Evolutionary conservation across 2,113 vertebrate species (phyloP), one percentile per base, ranked within the genome.

Genomic region (Poeciliopsis retropinna): DNA sequence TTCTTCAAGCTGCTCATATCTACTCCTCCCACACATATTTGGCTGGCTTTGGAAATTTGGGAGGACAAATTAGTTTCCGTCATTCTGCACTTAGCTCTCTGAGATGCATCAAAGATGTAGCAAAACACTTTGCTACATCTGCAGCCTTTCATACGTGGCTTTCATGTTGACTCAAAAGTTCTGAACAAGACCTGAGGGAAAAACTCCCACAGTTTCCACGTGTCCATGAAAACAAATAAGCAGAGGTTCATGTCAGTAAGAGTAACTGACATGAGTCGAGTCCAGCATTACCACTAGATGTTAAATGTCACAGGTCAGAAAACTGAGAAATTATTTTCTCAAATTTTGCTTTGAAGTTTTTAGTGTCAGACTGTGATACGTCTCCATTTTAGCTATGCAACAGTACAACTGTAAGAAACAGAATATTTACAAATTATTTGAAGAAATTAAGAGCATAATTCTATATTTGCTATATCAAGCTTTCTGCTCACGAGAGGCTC

Each of bases 281-380:
- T 81, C 72, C 77, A 81, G 34, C 72, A 60, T 67, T 32, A 11
- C 74, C 78, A 75, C 85, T 85, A 91, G 87, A 90, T 84, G 78
- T 64, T 29, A 60, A 71, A 78, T 61, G 75, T 73, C 76, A 79
- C 76, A 32, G 60, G 72, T 79, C 71, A 67, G 74, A 34, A 72
- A 91, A 85, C 34, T 10, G 34, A 37, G 34, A 37, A 37, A 37
- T 12, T 37, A 37, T 37, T 11, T 37, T 37, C 34, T 37, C 10
- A 11, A 37, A 11, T 47, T 44, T 68, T 80, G 64, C 17, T 82
- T 81, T 32, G 29, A 65, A 76, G 70, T 67, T 29, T 68, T 78
- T 61, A 68, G 22, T 25, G 51, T 64, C 75, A 79, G 72, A 22
- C 51, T 57, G 25, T 57, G 44, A 47, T 6, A 57, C 1, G 2